Conservation (phyloP, 2,888 invertebrate genomes). For the Lycaena phlaeas region DNA sequence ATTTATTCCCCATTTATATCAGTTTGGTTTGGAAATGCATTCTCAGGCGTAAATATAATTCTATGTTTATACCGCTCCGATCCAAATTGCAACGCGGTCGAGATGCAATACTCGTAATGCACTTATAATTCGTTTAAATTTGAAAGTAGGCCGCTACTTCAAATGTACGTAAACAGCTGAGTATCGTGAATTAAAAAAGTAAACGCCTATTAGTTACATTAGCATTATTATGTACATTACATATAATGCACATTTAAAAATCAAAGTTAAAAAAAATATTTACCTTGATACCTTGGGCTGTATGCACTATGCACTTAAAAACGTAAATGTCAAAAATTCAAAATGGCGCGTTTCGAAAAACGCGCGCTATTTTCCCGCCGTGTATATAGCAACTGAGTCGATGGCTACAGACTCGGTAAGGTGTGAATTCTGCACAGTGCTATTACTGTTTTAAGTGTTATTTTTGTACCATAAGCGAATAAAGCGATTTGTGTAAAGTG, state of each 20-base stretch:
- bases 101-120: conserved; percentile 25
- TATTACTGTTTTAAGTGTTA: conserved; percentile 44
- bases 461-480: conserved; percentile 45
- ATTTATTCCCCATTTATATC: too few relatives aligned
- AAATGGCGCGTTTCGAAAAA: conserved; percentile 26
- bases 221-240: not conserved
- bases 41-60: conserved; percentile 13
- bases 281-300: conserved; percentile 1
- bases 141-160: conserved; percentile 43
- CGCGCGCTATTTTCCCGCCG: conserved; percentile 42
- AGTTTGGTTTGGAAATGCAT: too few relatives aligned
- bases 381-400: conserved; percentile 42
- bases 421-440: conserved; percentile 41
- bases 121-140: conserved; percentile 37
- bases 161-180: conserved; percentile 25
- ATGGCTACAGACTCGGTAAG: conserved; percentile 33
- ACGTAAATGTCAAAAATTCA: conserved; percentile 19
- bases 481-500: conserved; percentile 13
- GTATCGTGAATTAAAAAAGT: conserved; percentile 10
- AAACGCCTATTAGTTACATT: not conserved
- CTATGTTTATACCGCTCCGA: conserved; percentile 12
- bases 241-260: not conserved
- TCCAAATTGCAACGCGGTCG: conserved; percentile 12
- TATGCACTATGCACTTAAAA: conserved; percentile 7
- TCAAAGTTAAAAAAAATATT: not conserved